Base-by-base conservation (phyloP, 2,797 vertebrate genomes). In the Neoniphon sammara region DNA sequence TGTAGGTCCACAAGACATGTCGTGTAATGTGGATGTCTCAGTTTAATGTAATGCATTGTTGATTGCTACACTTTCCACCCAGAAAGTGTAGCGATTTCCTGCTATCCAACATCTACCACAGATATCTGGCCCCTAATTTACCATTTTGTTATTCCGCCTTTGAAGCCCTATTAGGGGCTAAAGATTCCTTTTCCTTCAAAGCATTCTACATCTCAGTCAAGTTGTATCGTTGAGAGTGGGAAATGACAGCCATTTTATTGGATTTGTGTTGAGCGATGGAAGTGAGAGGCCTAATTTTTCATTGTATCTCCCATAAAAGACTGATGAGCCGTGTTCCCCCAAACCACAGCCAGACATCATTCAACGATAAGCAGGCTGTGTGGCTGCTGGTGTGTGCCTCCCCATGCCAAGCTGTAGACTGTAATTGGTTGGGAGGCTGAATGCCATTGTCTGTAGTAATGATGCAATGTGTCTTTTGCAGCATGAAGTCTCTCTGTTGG, bases 321-420 rank as follows among this genome's bases (percentile, higher is more conserved):
- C 23, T 15, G 68, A 61, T 30, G 34, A 7, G 17, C 5, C 20
- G 42, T 7, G 66, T 21, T 49, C n/a, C 44, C 25, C 54, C 23
- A 25, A 78, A 77, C 72, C 55, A 52, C 52, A 34, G 62, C 42
- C 70, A 78, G 47, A 81, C 79, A 84, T 84, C 69, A 50, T 27
- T 79, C 84, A 78, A 58, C 75, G 81, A 85, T 85, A 77, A 85
- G 77, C 80, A 70, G 70, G 67, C 55, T 74, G 79, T 53, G 15
- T 66, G 42, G 67, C 78, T 47, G 76, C 80, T 77, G 73, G 72
- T 70, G 21, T 54, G 44, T 25, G 63, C 63, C 75, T 56, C 61
- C 36, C 42, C 11, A 7, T 65, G 61, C 69, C 34, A 59, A 71
- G 68, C 74, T 76, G 18, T 75, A 82, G 66, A 62, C 64, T 54